Evolutionary conservation across 2,797 vertebrate genomes (phyloP), one percentile per base, ranked within the genome.

Genomic region (Nothura maculosa): DNA sequence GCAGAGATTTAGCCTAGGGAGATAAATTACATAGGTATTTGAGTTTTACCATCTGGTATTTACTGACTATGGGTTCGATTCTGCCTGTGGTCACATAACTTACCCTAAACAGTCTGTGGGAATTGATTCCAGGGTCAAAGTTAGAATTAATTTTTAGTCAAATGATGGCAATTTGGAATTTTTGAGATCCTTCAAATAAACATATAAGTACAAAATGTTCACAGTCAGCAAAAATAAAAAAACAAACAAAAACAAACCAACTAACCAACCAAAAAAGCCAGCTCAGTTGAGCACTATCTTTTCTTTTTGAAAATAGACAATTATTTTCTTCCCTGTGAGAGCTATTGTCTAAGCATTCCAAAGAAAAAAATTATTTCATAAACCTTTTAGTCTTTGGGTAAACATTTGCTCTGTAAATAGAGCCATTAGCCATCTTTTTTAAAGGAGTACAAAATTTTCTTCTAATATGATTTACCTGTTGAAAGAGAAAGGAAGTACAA

Each of bases 41-140:
- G n/a, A 47, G 61, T 90, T 96, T 88, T 85, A 64, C 85, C 91
- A 93, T 92, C 93, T 96, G 90, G 22, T 93, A 91, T 96, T 95
- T 95, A 93, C 91, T 81, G 75, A 78, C 32, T 88, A 38, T 74
- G 34, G 38, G 73, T 89, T 54, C 64, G 88, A 25, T n/a, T 15
- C 34, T 73, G 47, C 38, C 82, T 89, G 40, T 38, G 78, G 61
- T 90, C 85, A 77, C 64, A 48, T 66, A 40, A 85, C 74, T 89
- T 28, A 2, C 91, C 61, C 54, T 73, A 75, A 77, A 75, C 42
- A 89, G 82, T 40, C 42, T 73, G 47, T 7, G 69, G 32, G 45
- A 93, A 78, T 15, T 48, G 79, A 83, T 57, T 93, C 52, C 69
- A 67, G 50, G 81, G 27, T 50, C 38, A 69, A 69, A 72, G 24